A percentile compares a stretch with the other conserved stretches of the same genome.
Conservation (phyloP, 2,113 vertebrate species). For the Indicator maculatus region DNA sequence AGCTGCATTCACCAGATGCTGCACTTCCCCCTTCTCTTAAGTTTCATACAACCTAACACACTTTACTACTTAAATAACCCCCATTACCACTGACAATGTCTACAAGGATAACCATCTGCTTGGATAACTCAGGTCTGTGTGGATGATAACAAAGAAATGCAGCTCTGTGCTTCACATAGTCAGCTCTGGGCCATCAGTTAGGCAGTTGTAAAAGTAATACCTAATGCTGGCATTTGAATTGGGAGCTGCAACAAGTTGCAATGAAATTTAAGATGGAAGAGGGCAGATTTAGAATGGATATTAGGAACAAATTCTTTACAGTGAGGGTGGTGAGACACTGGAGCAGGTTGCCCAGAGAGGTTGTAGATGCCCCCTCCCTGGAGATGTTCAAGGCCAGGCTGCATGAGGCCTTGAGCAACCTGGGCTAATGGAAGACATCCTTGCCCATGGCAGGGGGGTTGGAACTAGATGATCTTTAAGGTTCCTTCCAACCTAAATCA, state of each 20-base stretch:
- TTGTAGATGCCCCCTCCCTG: too few relatives aligned
- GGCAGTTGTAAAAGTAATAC: not conserved
- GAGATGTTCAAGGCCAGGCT: too few relatives aligned
- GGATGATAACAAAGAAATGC: not conserved
- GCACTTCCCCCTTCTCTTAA: not conserved
- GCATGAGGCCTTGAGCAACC: too few relatives aligned
- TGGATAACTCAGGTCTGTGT: not conserved
- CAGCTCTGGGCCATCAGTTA: not conserved
- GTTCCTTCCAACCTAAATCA: too few relatives aligned
- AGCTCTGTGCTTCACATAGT: not conserved
- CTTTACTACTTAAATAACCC: not conserved
- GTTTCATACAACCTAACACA: fast-evolving
- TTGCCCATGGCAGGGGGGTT: too few relatives aligned
- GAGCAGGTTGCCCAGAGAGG: too few relatives aligned
- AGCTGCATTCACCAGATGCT: not conserved
- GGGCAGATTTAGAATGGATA: too few relatives aligned
- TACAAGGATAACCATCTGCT: not conserved
- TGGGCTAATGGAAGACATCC: too few relatives aligned
- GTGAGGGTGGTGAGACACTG: too few relatives aligned
- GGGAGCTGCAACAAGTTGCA: not conserved
- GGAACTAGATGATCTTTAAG: too few relatives aligned
- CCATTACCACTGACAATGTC: not conserved
- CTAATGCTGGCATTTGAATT: not conserved
- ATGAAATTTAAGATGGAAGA: too few relatives aligned
- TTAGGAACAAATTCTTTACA: too few relatives aligned